phyloP scores from a whole-genome alignment of 2,888 invertebrate genomes.

The Gymnoscelis rufifasciata region DNA sequence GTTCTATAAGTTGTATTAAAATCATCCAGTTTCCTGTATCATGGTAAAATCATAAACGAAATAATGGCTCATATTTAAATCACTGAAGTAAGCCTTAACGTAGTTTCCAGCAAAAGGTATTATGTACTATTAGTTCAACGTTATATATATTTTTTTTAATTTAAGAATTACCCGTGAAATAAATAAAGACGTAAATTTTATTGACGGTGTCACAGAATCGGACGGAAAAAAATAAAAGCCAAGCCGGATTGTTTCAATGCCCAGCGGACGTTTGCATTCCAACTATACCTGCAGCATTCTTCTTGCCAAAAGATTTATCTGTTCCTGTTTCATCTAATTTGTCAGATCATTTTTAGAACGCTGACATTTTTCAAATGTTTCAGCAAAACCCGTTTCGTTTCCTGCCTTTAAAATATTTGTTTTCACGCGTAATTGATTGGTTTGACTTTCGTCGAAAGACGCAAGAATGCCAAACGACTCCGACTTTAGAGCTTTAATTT shows the following conservation, averaged over 20 bases:
- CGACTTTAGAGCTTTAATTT: neutral
- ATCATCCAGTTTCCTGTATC: no score
- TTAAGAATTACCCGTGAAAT: no score
- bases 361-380: constrained; percentile 3
- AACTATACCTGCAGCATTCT: constrained; percentile 11
- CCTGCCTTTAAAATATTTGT: neutral
- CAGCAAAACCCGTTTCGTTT: neutral
- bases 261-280: constrained; percentile 9
- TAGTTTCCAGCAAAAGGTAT: no score
- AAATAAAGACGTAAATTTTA: neutral
- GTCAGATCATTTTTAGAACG: constrained; percentile 1
- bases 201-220: neutral
- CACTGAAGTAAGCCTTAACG: no score
- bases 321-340: constrained; percentile 7
- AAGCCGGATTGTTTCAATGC: constrained; percentile 11
- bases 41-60: no score
- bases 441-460: neutral
- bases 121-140: no score
- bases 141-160: no score
- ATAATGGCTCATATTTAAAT: no score
- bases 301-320: constrained; percentile 10
- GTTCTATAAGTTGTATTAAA: no score
- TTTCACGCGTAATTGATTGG: neutral
- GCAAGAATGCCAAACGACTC: neutral
- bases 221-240: constrained; percentile 7